A percentile compares a stretch with the other conserved stretches of the same genome.
Conservation (phyloP, 2,113 vertebrate genomes). For the Andinoacara biseriatus region DNA sequence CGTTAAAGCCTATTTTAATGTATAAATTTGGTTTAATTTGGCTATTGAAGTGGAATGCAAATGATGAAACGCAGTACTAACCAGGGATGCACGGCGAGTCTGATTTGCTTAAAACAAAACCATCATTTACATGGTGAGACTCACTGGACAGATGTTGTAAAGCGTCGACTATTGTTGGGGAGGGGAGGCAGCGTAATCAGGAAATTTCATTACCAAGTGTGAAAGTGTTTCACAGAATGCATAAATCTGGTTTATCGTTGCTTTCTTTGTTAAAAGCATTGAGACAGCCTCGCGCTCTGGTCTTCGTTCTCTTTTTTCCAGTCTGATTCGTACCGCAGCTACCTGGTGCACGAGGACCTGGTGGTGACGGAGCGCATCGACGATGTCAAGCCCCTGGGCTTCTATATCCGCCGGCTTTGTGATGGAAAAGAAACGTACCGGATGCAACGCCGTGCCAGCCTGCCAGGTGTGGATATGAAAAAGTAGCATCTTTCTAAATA, state of each 20-base stretch:
- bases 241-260: background rate
- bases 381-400: constrained; percentile 88
- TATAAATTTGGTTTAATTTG: background rate
- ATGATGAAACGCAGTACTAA: background rate
- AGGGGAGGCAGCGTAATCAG: background rate
- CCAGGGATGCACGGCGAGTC: background rate
- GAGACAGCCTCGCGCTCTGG: background rate
- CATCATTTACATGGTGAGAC: background rate
- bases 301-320: constrained; percentile 41
- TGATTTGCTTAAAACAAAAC: background rate
- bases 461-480: constrained; percentile 75
- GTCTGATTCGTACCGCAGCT: constrained; percentile 91
- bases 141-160: background rate
- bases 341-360: constrained; percentile 92
- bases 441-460: constrained; percentile 86
- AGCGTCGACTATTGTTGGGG: background rate
- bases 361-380: constrained; percentile 91
- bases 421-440: constrained; percentile 89
- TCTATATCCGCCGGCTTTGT: constrained; percentile 92
- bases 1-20: background rate
- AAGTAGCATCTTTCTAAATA: background rate
- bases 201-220: background rate
- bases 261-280: background rate
- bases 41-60: background rate
- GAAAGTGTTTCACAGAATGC: background rate